Base-by-base conservation (phyloP, 2,888 invertebrate species). In the Lathronympha strigana region DNA sequence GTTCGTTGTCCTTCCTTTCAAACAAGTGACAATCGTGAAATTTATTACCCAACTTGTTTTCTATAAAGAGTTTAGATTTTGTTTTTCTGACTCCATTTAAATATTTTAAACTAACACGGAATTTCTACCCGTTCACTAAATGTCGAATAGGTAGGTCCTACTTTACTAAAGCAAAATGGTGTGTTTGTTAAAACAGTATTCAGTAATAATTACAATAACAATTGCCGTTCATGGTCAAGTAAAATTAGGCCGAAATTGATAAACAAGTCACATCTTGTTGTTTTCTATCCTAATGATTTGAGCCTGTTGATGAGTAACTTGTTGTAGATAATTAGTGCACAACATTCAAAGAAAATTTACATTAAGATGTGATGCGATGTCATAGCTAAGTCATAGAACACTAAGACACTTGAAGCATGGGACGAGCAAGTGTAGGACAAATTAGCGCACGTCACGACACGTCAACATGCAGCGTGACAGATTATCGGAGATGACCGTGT, bases 401-500 rank as follows among this genome's bases (percentile, higher is more conserved):
- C 43, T 33, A 11, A 4, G 31, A 15, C 31, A 43, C 19, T 43
- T 21, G 53, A 36, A 53, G 21, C 53, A 36, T 36, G 15, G 33
- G 36, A 36, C 31, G 9, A 17, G 23, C 9, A 51, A 54, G 43
- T 17, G 43, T 43, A n/a, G 21, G 58, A 47, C 47, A 49, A 49
- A 58, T 47, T 64, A 53, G 55, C 63, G 49, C 47, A 25, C 55
- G 55, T 63, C 49, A 55, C 50, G 45, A 45, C 51, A 51, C 23
- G 58, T 51, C 64, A 53, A 45, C 45, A 45, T 54, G 58, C 60
- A 61, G 49, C 76, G 62, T 64, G 68, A 63, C 68, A 66, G 51
- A 67, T 68, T n/a, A 66, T 61, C 53, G 67, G 45, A 69, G 68
- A 69, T 68, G 72, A 61, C 69, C 69, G 68, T 67, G 67, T 64